Conservation (phyloP, 2,113 vertebrate genomes). For the Spea bombifrons region DNA sequence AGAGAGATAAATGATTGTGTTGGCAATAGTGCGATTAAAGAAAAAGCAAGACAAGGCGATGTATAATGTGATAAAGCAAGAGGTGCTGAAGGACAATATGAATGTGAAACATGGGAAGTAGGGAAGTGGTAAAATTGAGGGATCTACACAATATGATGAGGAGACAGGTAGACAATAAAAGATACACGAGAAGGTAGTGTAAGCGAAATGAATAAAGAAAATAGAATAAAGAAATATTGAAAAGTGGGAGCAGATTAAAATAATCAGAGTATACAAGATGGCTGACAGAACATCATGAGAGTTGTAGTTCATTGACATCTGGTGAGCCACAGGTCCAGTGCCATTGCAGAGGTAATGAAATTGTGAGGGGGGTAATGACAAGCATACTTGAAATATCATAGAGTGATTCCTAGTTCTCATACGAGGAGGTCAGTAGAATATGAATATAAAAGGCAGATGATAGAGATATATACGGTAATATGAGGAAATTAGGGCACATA, state of each 20-base stretch:
- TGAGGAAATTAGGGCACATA: no score
- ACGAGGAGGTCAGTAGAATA: background rate
- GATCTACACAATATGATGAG: background rate
- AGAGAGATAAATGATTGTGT: constrained; percentile 29
- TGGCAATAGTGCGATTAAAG: background rate
- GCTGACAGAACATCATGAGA: no score
- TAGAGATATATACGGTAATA: no score
- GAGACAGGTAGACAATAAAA: constrained; percentile 8
- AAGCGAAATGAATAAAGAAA: background rate
- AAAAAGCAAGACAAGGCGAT: background rate
- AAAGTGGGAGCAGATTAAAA: background rate
- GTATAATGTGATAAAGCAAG: background rate
- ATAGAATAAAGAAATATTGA: background rate
- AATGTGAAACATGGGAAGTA: background rate
- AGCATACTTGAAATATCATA: no score
- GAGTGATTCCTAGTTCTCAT: no score
- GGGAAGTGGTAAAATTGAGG: no score
- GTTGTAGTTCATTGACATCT: no score
- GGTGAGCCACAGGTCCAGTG: no score
- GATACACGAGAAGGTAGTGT: constrained; percentile 1
- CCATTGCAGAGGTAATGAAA: no score
- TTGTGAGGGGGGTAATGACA: no score
- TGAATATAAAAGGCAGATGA: background rate
- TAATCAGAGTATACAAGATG: no score
- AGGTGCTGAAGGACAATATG: background rate